A percentile compares a stretch with the other conserved stretches of the same genome.
Evolutionary conservation across 2,113 vertebrate species (phyloP).

Genomic region (Leucoraja erinaceus): DNA sequence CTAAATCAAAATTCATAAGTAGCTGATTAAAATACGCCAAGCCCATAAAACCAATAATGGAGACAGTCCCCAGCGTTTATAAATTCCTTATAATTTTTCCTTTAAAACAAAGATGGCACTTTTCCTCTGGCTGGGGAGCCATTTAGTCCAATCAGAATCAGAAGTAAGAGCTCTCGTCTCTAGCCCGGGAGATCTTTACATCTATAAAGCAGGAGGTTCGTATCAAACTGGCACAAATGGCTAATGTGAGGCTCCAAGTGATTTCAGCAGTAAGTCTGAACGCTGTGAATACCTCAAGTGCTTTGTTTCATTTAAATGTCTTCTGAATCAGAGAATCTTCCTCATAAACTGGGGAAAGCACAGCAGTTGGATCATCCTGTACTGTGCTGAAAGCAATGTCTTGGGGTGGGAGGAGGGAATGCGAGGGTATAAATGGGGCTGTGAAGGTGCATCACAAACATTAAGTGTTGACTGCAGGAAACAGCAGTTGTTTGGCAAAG

Average conservation of each 20-base stretch:
- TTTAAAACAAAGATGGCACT: constrained; percentile 13
- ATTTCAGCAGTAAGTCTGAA: constrained; percentile 17
- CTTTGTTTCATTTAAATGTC: not conserved
- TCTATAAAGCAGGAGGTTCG: not conserved
- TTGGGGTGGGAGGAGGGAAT: not conserved
- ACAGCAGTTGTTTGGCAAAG: constrained; percentile 25
- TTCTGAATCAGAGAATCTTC: not conserved
- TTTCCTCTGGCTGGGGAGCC: not conserved
- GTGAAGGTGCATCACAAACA: not conserved
- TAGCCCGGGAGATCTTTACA: not conserved
- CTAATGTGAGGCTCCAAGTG: constrained; percentile 9
- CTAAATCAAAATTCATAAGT: not conserved
- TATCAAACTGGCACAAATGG: not conserved
- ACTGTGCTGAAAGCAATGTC: not conserved
- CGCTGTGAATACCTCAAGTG: not conserved
- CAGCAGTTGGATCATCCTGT: not conserved
- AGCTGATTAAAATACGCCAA: not conserved
- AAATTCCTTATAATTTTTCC: not conserved
- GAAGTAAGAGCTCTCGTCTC: not conserved
- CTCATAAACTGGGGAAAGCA: not conserved
- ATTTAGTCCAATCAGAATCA: constrained; percentile 5
- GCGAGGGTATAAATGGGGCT: not conserved
- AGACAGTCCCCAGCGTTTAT: not conserved
- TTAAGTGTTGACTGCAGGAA: not conserved
- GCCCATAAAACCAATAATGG: constrained; percentile 4